A percentile compares a stretch with the other conserved stretches of the same genome.
Evolutionary conservation across 2,797 vertebrate genomes (phyloP).

Genomic region (Parauchenoglanis punctatus): DNA sequence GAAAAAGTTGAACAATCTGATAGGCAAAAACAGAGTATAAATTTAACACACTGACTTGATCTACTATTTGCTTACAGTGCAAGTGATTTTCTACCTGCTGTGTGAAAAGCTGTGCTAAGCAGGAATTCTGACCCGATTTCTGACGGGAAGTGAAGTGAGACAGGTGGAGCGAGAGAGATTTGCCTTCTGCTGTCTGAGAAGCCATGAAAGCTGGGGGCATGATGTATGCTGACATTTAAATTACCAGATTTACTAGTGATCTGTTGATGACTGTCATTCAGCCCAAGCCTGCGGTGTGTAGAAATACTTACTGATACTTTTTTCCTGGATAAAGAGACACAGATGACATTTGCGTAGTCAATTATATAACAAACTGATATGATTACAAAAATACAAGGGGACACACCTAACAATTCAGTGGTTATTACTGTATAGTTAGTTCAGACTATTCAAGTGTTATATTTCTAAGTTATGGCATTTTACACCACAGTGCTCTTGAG

Average conservation of each 20-base stretch:
- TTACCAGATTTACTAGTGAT: background rate
- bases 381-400: background rate
- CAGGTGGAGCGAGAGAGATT: background rate
- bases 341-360: background rate
- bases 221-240: background rate
- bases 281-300: background rate
- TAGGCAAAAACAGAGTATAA: background rate
- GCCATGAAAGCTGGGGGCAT: background rate
- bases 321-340: background rate
- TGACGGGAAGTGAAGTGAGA: background rate
- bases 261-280: background rate
- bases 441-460: background rate
- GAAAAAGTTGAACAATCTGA: background rate
- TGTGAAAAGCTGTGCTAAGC: background rate
- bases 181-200: background rate
- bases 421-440: background rate
- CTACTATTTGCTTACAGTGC: background rate
- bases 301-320: background rate
- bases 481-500: background rate
- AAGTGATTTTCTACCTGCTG: background rate
- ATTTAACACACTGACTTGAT: background rate
- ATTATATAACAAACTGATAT: background rate
- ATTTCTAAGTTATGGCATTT: background rate
- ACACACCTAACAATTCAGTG: background rate
- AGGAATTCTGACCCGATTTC: background rate